Base-by-base conservation (phyloP, 2,797 vertebrate species). In the Jordanella pulchra region DNA sequence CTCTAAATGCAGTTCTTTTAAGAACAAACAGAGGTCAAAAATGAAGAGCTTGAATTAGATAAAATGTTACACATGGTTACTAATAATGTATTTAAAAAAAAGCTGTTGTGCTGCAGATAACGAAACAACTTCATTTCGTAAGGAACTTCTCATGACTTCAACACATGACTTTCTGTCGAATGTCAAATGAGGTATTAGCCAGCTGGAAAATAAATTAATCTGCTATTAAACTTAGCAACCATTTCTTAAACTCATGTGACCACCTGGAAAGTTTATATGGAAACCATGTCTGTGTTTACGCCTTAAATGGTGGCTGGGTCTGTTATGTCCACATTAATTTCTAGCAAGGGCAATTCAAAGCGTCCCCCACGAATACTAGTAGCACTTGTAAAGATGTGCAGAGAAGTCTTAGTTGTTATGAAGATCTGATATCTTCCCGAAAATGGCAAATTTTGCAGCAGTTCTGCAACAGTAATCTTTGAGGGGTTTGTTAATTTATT, bases 111-210 rank as follows among this genome's bases (percentile, higher is more conserved):
- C 18, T 68, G 27, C 11, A 30, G 18, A 65, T 12, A 53, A 54
- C 15, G 73, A 71, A 75, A 67, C 27, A 23, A 21, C 6, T 69
- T 77, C 5, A 64, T 51, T 72, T 65, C 53, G 7, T 39, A 42
- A 27, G 56, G 23, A 30, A 71, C 23, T 25, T 79, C 83, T 42
- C 58, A 73, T 83, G 74, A 85, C 76, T 64, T 44, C 51, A 23
- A 78, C 61, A 79, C 76, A 64, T 35, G 28, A 69, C 63, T 42
- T 55, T 68, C 55, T 73, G 27, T 74, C 51, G 70, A 74, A 66
- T 2, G 17, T 78, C 73, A 51, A 53, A 76, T 61, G 69, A 85
- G 32, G 44, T n/a, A 27, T 25, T 32, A 69, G 18, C 7, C 45
- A 35, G 58, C 21, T 63, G 66, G n/a, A 56, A 71, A 30, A 65